These are phyloP conservation scores for Tricholaema leucomelas DNA, from an alignment of 2,113 vertebrate genomes.

Conservation along the genomic window DNA sequence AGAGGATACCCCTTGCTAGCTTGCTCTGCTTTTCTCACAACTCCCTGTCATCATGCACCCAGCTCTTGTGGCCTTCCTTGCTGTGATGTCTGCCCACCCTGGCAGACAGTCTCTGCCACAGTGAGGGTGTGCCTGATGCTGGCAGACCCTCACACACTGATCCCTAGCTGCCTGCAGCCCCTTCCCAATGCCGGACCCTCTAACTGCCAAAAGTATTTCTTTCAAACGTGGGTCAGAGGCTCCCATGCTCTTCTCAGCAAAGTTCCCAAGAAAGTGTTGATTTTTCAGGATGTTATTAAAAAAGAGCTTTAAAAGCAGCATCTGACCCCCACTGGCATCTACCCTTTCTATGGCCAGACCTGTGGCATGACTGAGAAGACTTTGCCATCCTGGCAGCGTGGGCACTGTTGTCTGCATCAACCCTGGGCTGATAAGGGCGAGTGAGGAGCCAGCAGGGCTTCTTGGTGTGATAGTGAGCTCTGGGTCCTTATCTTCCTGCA, in stretches of 20 bases:
- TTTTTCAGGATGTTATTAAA: neutral
- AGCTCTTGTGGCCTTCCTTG: neutral
- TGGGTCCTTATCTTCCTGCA: neutral
- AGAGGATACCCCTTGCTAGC: neutral
- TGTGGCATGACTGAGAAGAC: rapidly evolving
- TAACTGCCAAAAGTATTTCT: neutral
- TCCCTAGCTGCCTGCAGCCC: rapidly evolving
- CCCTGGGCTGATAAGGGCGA: neutral
- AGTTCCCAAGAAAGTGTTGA: neutral
- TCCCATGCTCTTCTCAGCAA: neutral
- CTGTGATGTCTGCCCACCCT: rapidly evolving
- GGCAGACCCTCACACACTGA: rapidly evolving
- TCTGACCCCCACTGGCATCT: rapidly evolving
- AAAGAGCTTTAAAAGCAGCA: neutral
- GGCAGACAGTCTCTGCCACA: rapidly evolving
- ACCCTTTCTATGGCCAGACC: rapidly evolving
- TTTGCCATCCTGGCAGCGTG: rapidly evolving
- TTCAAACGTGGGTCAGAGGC: neutral
- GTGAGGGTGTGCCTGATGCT: neutral
- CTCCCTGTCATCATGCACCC: neutral
- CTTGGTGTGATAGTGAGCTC: rapidly evolving
- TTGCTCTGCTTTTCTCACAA: neutral
- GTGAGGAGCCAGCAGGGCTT: neutral
- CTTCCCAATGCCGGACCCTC: neutral
- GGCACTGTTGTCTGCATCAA: neutral